Evolutionary conservation across 2,797 vertebrate species (phyloP), one percentile per base, ranked within the genome.

Genomic region (Phataginus tetradactyla): DNA sequence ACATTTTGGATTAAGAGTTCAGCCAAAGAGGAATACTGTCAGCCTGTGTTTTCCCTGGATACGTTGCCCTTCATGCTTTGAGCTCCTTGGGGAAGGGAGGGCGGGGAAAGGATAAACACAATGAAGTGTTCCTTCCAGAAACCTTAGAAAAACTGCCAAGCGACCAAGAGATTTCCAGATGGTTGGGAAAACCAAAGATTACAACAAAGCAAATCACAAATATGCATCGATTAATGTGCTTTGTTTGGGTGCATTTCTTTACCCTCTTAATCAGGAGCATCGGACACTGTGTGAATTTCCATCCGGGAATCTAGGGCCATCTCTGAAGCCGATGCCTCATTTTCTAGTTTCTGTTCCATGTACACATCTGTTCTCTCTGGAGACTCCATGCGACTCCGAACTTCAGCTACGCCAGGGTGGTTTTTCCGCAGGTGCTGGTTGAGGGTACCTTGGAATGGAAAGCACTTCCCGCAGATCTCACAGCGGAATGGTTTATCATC

Each of bases 381-480:
- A 96, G 99, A 99, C 97, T 99, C 99, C 2, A 98, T 97, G 63
- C 99, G 99, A 98, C 98, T 99, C 97, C 98, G 99, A 66, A 99
- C 98, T 63, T 99, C 98, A 0, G 99, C 99, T 23, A 99, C 97
- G 1, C 99, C 99, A 4, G 99, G 99, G 98, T 99, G 99, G 98
- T 99, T 99, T 99, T 99, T 99, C 97, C 99, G 99, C 99, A 99
- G 99, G 98, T 99, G 99, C 98, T 99, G 99, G 98, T 99, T 99
- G 95, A 99, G 99, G 78, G 99, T 99, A 95, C 99, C 99, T 98
- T 99, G 99, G 99, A 99, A 99, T 27, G 99, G 99, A 98, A 99
- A 99, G 98, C 99, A 99, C 98, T 99, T 99, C 74, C 99, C 99
- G 87, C 99, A 99, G 98, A 99, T 99, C 98, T 99, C 99, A 97